Conservation (phyloP, 2,113 vertebrate species). For the Labrus mixtus region DNA sequence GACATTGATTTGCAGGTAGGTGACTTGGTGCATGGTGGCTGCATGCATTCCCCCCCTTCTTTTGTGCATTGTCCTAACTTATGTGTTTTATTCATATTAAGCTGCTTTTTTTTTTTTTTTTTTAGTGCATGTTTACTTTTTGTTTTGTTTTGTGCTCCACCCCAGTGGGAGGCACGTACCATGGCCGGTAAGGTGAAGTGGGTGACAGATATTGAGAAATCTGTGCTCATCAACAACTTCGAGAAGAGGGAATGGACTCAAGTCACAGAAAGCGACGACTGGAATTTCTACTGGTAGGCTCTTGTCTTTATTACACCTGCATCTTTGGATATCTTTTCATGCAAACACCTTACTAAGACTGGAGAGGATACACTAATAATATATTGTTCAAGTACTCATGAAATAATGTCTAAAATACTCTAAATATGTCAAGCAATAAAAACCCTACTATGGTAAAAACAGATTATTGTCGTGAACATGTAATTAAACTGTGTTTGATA, state of each 20-base stretch:
- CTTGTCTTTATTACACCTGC: not conserved
- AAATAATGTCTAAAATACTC: no score
- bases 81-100: not conserved
- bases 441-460: not conserved
- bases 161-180: conserved; percentile 63
- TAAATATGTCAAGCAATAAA: not conserved
- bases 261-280: conserved; percentile 94
- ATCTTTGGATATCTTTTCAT: not conserved
- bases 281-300: conserved; percentile 98
- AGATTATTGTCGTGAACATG: no score
- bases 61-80: not conserved
- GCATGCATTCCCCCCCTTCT: not conserved
- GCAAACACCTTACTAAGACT: not conserved
- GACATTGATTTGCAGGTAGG: conserved; percentile 65
- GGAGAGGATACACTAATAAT: no score
- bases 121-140: conserved; percentile 13
- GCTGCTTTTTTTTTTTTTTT: no score
- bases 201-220: conserved; percentile 99
- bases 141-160: conserved; percentile 50
- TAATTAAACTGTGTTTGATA: no score
- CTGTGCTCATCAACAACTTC: conserved; percentile 98
- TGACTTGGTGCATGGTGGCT: not conserved
- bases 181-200: conserved; percentile 98
- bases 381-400: not conserved
- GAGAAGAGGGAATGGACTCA: conserved; percentile 97